These are phyloP conservation scores for Fukomys damarensis DNA, from an alignment of 2,113 vertebrate species.

Conservation along the genomic window DNA sequence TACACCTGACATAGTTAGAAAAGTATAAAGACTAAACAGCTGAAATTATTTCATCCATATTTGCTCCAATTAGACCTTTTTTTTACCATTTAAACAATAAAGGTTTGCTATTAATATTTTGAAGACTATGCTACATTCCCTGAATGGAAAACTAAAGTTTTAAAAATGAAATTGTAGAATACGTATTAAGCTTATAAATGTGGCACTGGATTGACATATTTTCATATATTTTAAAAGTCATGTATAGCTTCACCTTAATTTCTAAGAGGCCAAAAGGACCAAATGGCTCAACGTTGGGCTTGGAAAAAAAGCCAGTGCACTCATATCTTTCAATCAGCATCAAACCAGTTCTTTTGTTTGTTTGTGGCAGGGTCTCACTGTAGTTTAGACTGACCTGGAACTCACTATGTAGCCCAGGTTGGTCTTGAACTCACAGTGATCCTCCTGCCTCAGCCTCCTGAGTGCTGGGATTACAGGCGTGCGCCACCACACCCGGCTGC, in stretches of 20 bases:
- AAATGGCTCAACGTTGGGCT: background rate
- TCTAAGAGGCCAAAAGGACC: background rate
- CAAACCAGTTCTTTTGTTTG: background rate
- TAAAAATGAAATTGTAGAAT: background rate
- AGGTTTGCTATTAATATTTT: constrained; percentile 14
- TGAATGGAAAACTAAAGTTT: background rate
- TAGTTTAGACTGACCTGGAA: too few species aligned
- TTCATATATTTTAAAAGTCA: constrained; percentile 35
- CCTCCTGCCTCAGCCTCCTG: too few species aligned
- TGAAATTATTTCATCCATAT: background rate
- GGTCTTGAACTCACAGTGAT: too few species aligned
- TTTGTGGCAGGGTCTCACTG: too few species aligned
- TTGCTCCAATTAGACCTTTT: background rate
- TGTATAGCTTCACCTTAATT: background rate
- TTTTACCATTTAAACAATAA: background rate
- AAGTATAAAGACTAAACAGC: background rate
- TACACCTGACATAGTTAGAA: background rate
- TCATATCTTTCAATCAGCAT: background rate
- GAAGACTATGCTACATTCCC: background rate
- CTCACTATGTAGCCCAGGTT: too few species aligned
- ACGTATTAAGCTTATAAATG: background rate
- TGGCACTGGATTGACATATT: background rate
- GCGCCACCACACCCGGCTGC: too few species aligned
- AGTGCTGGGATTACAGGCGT: too few species aligned
- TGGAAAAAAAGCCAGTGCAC: background rate